Evolutionary conservation across 2,113 vertebrate genomes (phyloP).

Genomic region (Phrynosoma platyrhinos): DNA sequence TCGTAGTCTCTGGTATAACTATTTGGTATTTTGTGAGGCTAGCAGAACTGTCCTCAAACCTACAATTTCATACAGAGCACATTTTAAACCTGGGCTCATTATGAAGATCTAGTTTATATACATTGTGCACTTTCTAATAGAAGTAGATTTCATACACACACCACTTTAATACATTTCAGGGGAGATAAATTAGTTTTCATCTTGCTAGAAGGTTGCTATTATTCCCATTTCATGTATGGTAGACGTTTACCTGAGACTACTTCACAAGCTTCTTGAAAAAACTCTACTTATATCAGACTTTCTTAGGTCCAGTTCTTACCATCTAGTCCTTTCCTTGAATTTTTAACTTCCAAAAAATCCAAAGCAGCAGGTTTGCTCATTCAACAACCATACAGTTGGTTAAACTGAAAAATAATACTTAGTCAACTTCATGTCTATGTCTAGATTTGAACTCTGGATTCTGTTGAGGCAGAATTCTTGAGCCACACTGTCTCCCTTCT

Average conservation of each 20-base stretch:
- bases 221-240: background rate
- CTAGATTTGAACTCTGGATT: background rate
- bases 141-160: too few species aligned
- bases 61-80: background rate
- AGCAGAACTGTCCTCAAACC: background rate
- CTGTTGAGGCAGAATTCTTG: background rate
- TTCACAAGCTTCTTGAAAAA: background rate
- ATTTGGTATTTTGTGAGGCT: background rate
- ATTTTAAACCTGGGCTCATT: background rate
- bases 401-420: background rate
- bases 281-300: background rate
- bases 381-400: background rate
- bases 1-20: too few species aligned
- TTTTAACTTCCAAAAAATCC: background rate
- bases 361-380: background rate
- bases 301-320: background rate
- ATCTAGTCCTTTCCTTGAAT: background rate
- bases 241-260: background rate
- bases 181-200: background rate
- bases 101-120: background rate
- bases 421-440: background rate
- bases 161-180: background rate
- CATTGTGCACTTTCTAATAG: background rate
- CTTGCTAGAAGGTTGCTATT: background rate
- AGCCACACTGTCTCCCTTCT: background rate